Evolutionary conservation across 2,797 vertebrate species (phyloP).

Genomic region (Margarornis squamiger): DNA sequence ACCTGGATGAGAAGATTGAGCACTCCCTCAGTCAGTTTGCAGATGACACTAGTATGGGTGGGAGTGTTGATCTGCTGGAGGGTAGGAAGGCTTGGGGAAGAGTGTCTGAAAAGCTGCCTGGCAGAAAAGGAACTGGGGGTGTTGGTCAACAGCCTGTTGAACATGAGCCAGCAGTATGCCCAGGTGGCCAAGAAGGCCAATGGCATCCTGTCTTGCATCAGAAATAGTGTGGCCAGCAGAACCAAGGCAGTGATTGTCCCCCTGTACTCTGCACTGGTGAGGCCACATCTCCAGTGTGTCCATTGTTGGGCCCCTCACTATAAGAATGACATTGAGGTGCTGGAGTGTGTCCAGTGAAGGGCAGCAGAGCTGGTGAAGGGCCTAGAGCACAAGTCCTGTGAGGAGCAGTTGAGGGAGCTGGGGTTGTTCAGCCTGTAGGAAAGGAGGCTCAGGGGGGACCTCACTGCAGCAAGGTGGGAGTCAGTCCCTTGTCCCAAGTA

Average conservation of each 20-base stretch:
- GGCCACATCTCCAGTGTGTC: fast-evolving
- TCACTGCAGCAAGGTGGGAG: not conserved
- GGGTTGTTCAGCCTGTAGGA: not conserved
- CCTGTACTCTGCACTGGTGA: fast-evolving
- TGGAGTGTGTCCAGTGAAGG: not conserved
- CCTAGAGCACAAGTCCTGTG: not conserved
- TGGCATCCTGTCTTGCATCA: not conserved
- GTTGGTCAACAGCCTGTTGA: not conserved
- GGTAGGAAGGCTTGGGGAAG: not conserved
- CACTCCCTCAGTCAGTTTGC: not conserved
- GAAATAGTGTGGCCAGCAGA: not conserved
- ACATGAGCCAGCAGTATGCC: not conserved
- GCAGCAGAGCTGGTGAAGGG: not conserved
- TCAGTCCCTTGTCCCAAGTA: not conserved
- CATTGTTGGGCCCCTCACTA: fast-evolving
- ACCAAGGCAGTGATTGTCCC: not conserved
- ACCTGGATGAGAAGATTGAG: not conserved
- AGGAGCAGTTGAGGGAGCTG: not conserved
- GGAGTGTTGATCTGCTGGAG: not conserved
- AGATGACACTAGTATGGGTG: not conserved
- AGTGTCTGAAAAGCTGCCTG: not conserved
- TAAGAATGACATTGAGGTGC: not conserved
- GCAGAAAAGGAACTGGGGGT: not conserved
- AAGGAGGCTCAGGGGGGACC: not conserved
- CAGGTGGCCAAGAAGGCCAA: not conserved